Base-by-base conservation (phyloP, 2,888 invertebrate species). In the Nemoura dubitans region DNA sequence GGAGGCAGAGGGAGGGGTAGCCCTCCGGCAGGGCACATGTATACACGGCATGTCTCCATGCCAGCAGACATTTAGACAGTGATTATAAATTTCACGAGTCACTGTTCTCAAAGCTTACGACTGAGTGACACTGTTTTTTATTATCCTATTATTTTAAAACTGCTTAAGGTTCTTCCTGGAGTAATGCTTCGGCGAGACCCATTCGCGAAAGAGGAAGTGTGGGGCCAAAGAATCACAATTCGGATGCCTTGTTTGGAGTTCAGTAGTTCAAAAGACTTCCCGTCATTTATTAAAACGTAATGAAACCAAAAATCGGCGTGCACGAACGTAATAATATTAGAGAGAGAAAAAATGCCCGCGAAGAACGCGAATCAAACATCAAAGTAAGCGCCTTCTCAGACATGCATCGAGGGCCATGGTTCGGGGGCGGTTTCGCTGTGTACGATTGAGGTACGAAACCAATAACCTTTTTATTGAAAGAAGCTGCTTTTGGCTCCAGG, bases 71-170 rank as follows among this genome's bases (percentile, higher is more conserved):
- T 10, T n/a, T 26, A 30, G 30, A 30, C 81, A 81, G 30, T 81
- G 81, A 81, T 81, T 81, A 81, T 30, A n/a, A 29, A 81, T 81
- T 29, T 81, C 81, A 81, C 30, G 81, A 81, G 81, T 28, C 81
- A 21, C n/a, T n/a, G 29, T 30, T 30, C 81, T 30, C 81, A 30
- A 28, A 78, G 78, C 78, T 78, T 78, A 78, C 26, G 28, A 78
- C 78, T 81, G 81, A 29, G 81, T 81, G 81, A 81, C 81, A 81
- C 27, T 30, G 27, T 81, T 81, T 81, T 80, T 81, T 81, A 81
- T 81, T 81, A 29, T 29, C 81, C 78, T 27, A 78, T 78, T 78
- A 78, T 78, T 78, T 78, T 78, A 27, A 78, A 78, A 78, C 78
- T 78, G 78, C 78, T 78, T n/a, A n/a, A 21, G 14, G 59, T 59